phyloP scores from a whole-genome alignment of 2,797 vertebrate genomes.

The Sebastolobus alascanus region DNA sequence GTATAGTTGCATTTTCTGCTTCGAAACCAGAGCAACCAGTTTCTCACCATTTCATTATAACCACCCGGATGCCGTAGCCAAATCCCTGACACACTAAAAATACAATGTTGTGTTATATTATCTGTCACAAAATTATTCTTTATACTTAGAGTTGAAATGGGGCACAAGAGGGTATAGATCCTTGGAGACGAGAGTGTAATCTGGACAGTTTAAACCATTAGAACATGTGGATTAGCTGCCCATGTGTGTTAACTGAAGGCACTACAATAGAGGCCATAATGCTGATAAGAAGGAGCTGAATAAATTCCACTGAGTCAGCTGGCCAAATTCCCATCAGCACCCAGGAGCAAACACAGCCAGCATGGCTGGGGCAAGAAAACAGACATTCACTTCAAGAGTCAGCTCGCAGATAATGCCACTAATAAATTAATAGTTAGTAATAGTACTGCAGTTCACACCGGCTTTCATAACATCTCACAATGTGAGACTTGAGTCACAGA shows the following conservation, averaged over 20 bases:
- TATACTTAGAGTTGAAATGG: neutral
- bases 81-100: slow-evolving; percentile 5
- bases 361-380: neutral
- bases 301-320: slow-evolving; percentile 46
- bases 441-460: neutral
- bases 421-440: slow-evolving; percentile 14
- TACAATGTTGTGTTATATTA: neutral
- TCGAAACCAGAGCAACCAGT: slow-evolving; percentile 43
- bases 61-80: neutral
- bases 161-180: neutral
- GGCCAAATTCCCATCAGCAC: slow-evolving; percentile 51
- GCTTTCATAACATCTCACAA: neutral
- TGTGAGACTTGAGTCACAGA: neutral
- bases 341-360: slow-evolving; percentile 31
- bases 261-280: slow-evolving; percentile 8
- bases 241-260: neutral
- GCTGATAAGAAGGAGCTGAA: slow-evolving; percentile 45
- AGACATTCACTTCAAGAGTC: slow-evolving; percentile 43
- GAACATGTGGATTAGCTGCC: neutral
- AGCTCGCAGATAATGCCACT: neutral
- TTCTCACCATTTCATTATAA: slow-evolving; percentile 32
- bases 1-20: neutral
- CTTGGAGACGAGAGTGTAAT: neutral
- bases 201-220: neutral
- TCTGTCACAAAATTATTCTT: neutral